Evolutionary conservation across 2,113 vertebrate genomes (phyloP), one percentile per base, ranked within the genome.

Genomic region (Recurvirostra avosetta): DNA sequence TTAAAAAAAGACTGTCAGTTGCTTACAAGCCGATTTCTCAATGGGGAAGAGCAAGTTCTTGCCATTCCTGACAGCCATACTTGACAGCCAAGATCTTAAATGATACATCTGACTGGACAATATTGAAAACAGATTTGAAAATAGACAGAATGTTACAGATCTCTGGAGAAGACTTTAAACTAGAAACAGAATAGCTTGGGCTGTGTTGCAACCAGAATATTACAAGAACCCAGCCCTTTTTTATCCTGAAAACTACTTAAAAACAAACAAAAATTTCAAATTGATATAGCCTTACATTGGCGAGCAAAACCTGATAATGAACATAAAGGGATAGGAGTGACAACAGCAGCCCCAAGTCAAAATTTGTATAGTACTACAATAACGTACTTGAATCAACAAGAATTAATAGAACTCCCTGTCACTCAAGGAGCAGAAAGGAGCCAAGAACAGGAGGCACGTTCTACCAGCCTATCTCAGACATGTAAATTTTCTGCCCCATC

Each of bases 51-150:
- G 71, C 38, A 71, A 70, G 59, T 13, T 81, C 79, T 50, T 84
- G 72, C 29, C 56, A 84, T 7, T 53, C 25, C 87, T 43, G 11
- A 83, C 49, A 88, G 59, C 50, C 67, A 86, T 55, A 77, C n/a
- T n/a, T n/a, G n/a, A n/a, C n/a, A n/a, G n/a, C n/a, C 45, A 53
- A 36, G 21, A 53, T n/a, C 29, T 80, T 23, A 74, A 94, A 62
- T 18, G 15, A n/a, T 29, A 66, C 0, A 1, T 55, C 50, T 88
- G 55, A 55, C 38, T 29, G 27, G 43, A 72, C 58, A 86, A 50
- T 50, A 66, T 4, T 29, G 45, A 92, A 88, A 86, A 56, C 27
- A 92, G 49, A 90, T 67, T 47, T 73, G 40, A 80, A 93, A 88
- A 73, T 8, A 82, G 27, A 32, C 10, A 21, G 19, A 83, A 7